phyloP scores from a whole-genome alignment of 2,888 invertebrate species.

The Agapostemon virescens region DNA sequence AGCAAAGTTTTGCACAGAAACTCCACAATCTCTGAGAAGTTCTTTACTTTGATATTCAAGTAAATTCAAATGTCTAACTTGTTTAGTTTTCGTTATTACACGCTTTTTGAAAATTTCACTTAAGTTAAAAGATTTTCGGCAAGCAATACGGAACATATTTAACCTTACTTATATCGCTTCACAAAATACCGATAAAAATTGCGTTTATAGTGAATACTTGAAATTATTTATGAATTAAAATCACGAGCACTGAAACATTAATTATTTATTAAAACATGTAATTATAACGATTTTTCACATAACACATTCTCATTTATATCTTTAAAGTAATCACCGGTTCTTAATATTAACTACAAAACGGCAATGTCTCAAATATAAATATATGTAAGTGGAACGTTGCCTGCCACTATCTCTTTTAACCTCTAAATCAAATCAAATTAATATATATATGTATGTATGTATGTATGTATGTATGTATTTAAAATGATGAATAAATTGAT shows the following conservation, averaged over 20 bases:
- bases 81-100: slow-evolving; percentile 63
- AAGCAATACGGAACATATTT: slow-evolving; percentile 75
- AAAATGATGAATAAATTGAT: not conserved
- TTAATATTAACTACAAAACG: slow-evolving; percentile 26
- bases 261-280: slow-evolving; percentile 29
- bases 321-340: slow-evolving; percentile 25
- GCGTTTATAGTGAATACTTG: not conserved
- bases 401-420: not conserved
- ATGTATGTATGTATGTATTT: not conserved
- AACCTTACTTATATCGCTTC: slow-evolving; percentile 34
- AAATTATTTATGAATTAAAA: not conserved
- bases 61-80: slow-evolving; percentile 89
- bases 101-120: slow-evolving; percentile 65
- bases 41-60: slow-evolving; percentile 99
- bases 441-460: not conserved
- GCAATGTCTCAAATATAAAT: slow-evolving; percentile 8
- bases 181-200: slow-evolving; percentile 9
- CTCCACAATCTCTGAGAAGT: slow-evolving; percentile 91
- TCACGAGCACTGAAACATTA: not conserved
- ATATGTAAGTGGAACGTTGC: not conserved
- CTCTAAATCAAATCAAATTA: not conserved
- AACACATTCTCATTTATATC: slow-evolving; percentile 7
- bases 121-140: slow-evolving; percentile 63
- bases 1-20: slow-evolving; percentile 93
- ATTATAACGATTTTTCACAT: not conserved